Evolutionary conservation across 2,888 invertebrate genomes (phyloP).

Genomic region (Opisthograptis luteolata): DNA sequence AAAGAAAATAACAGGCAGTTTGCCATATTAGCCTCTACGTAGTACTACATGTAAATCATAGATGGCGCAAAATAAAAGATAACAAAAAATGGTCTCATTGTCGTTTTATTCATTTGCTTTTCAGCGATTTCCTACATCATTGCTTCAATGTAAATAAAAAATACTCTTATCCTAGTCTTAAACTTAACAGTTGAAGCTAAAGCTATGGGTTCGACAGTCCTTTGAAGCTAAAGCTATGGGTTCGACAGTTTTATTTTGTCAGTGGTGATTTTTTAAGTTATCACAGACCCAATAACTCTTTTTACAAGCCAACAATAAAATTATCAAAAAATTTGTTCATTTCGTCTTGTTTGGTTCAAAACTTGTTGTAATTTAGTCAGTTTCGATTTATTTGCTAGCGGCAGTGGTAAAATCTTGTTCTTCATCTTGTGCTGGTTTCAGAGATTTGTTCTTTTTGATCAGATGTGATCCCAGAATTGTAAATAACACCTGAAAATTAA

Average conservation of each 20-base stretch:
- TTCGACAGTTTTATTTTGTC: background rate
- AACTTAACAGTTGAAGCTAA: conserved; percentile 7
- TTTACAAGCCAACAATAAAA: too few species aligned
- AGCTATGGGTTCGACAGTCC: background rate
- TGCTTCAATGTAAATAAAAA: conserved; percentile 12
- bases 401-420: background rate
- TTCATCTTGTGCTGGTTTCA: background rate
- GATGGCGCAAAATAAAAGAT: conserved; percentile 33
- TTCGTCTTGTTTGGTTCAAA: too few species aligned
- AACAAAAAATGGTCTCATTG: conserved; percentile 26
- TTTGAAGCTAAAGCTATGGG: background rate
- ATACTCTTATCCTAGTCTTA: conserved; percentile 10
- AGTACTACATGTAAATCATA: background rate
- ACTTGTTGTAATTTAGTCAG: background rate
- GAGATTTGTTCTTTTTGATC: background rate
- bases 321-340: too few species aligned
- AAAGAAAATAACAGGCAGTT: background rate
- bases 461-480: conserved; percentile 1
- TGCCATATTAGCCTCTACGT: background rate
- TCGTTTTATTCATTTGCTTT: conserved; percentile 24
- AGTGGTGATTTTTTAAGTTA: background rate
- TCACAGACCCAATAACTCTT: too few species aligned
- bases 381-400: background rate
- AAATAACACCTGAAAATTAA: conserved; percentile 5
- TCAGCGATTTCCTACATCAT: conserved; percentile 31